These are phyloP conservation scores for Timema podura DNA, from an alignment of 2,888 invertebrate genomes.

Conservation along the genomic window DNA sequence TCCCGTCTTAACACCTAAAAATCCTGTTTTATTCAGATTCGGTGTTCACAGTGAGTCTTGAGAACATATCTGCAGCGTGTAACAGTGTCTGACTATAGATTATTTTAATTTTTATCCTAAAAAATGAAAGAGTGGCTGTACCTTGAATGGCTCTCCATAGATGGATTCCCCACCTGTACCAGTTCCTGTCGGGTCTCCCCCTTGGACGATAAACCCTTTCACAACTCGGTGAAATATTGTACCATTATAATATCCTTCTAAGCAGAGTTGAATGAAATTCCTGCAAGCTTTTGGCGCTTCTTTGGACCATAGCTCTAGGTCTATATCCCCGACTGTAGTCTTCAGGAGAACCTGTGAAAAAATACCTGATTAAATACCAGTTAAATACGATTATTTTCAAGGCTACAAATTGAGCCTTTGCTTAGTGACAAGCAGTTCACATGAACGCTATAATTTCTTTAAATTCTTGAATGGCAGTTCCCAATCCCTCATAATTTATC, in stretches of 20 bases:
- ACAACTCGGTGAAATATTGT: conserved; percentile 93
- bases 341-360: conserved; percentile 68
- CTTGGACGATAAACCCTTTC: conserved; percentile 91
- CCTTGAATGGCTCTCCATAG: conserved; percentile 89
- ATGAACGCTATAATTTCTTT: conserved; percentile 13
- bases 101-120: not conserved
- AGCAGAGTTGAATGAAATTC: conserved; percentile 92
- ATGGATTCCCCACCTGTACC: conserved; percentile 96
- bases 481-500: too few species aligned
- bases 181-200: conserved; percentile 95
- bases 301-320: conserved; percentile 95
- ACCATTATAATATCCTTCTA: conserved; percentile 92
- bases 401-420: not conserved
- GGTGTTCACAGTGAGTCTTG: too few species aligned
- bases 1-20: too few species aligned
- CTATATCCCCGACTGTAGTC: conserved; percentile 94
- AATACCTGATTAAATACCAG: not conserved
- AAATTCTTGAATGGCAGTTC: conserved; percentile 17
- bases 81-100: too few species aligned
- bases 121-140: conserved; percentile 39
- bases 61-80: too few species aligned
- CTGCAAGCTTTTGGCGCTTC: conserved; percentile 92
- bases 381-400: too few species aligned
- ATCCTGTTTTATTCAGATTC: too few species aligned
- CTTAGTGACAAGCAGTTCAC: not conserved